Percentiles rank a stretch among this genome's conserved stretches.
phyloP scores from a whole-genome alignment of 2,888 invertebrate species.

The Allacma fusca region DNA sequence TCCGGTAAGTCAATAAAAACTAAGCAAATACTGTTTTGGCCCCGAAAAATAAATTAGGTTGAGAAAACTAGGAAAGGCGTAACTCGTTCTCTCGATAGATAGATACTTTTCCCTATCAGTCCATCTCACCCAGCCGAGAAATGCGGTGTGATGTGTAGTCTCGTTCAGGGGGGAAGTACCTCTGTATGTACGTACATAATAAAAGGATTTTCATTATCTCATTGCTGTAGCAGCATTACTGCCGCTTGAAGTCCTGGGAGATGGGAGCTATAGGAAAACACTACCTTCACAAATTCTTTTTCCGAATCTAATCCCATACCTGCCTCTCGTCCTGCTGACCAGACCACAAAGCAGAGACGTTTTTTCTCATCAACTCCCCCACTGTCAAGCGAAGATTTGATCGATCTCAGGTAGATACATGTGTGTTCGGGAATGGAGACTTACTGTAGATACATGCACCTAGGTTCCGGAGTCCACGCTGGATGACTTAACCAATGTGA shows the following conservation, averaged over 20 bases:
- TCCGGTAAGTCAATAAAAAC: slow-evolving; percentile 4
- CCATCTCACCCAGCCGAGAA: too few species aligned
- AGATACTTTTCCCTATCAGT: too few species aligned
- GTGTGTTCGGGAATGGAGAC: too few species aligned
- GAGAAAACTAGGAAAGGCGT: neutral
- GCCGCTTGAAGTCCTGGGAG: neutral
- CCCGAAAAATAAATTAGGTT: neutral
- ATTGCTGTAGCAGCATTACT: neutral
- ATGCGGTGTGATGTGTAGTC: neutral
- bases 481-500: too few species aligned
- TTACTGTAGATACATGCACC: too few species aligned
- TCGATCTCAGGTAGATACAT: neutral
- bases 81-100: neutral
- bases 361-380: slow-evolving; percentile 7
- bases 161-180: neutral
- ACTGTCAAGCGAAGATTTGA: neutral
- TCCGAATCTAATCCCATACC: neutral
- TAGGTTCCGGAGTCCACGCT: too few species aligned
- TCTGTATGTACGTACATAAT: neutral
- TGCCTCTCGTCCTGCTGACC: neutral
- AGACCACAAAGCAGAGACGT: neutral
- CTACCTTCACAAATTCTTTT: neutral
- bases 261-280: neutral
- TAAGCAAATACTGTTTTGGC: neutral
- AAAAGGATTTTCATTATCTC: slow-evolving; percentile 2